phyloP scores from a whole-genome alignment of 2,113 vertebrate genomes.

The Mustela lutreola region DNA sequence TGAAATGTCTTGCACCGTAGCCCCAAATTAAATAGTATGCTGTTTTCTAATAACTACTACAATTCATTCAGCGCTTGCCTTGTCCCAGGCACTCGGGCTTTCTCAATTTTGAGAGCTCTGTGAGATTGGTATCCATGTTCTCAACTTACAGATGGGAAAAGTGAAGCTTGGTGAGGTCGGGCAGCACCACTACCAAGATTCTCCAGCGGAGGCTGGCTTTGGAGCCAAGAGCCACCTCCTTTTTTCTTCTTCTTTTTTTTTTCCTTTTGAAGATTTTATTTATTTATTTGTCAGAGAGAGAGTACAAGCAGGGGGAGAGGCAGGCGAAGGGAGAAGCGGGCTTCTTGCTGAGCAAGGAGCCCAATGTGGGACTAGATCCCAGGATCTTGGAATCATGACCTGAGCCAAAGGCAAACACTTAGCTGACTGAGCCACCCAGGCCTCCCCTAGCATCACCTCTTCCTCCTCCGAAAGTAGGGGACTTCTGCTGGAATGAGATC shows the following conservation, averaged over 20 bases:
- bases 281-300: too few relatives aligned
- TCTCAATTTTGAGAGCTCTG: not conserved
- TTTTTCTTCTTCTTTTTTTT: too few relatives aligned
- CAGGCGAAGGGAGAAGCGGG: too few relatives aligned
- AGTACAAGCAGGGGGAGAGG: too few relatives aligned
- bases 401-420: too few relatives aligned
- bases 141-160: not conserved
- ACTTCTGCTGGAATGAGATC: accelerated
- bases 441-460: not conserved
- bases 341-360: too few relatives aligned
- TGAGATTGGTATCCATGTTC: not conserved
- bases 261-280: too few relatives aligned
- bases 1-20: not conserved
- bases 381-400: too few relatives aligned
- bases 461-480: not conserved
- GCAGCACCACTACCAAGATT: not conserved
- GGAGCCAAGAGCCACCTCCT: not conserved
- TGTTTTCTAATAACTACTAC: not conserved
- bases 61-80: not conserved
- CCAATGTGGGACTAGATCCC: too few relatives aligned
- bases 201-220: not conserved
- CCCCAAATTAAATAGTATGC: not conserved
- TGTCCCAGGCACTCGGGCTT: not conserved
- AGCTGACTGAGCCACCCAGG: too few relatives aligned
- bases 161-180: not conserved